A percentile compares a stretch with the other conserved stretches of the same genome.
These are phyloP conservation scores for Ariolimax columbianus DNA, from an alignment of 2,888 invertebrate genomes.

Conservation along the genomic window DNA sequence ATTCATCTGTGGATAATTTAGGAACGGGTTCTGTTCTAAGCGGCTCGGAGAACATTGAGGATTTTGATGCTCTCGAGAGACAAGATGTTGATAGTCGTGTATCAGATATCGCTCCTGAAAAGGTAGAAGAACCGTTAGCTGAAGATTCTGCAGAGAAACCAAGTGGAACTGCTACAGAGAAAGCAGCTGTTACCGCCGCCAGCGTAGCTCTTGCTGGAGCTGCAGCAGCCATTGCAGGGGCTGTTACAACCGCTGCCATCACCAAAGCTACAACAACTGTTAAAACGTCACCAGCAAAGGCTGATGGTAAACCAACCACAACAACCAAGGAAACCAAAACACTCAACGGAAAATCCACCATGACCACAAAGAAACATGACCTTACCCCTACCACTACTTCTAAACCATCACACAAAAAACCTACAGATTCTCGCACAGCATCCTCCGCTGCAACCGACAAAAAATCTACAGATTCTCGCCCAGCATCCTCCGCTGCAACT, in stretches of 20 bases:
- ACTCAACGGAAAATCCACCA: constrained; percentile 14
- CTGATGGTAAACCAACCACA: constrained; percentile 34
- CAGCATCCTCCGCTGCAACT: constrained; percentile 19
- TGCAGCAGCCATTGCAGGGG: not conserved
- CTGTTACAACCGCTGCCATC: not conserved
- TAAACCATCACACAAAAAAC: constrained; percentile 11
- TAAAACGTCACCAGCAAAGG: constrained; percentile 35
- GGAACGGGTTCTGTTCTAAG: constrained; percentile 12
- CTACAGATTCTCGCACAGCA: constrained; percentile 14
- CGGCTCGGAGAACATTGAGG: constrained; percentile 7
- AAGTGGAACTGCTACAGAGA: not conserved
- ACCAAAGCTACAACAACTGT: constrained; percentile 22
- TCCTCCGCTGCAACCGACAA: constrained; percentile 1
- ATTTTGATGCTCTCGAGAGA: not conserved
- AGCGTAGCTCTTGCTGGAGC: constrained; percentile 16
- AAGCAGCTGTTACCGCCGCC: constrained; percentile 29
- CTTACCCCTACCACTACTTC: constrained; percentile 25
- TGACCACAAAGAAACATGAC: not conserved
- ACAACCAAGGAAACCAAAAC: constrained; percentile 24
- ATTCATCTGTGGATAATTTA: constrained; percentile 18
- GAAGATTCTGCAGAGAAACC: not conserved
- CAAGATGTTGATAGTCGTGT: not conserved
- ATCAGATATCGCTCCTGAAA: constrained; percentile 2
- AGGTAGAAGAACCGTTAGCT: constrained; percentile 3
- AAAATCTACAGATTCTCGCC: constrained; percentile 32